Conservation (phyloP, 2,113 vertebrate species). For the Setophaga petechia region DNA sequence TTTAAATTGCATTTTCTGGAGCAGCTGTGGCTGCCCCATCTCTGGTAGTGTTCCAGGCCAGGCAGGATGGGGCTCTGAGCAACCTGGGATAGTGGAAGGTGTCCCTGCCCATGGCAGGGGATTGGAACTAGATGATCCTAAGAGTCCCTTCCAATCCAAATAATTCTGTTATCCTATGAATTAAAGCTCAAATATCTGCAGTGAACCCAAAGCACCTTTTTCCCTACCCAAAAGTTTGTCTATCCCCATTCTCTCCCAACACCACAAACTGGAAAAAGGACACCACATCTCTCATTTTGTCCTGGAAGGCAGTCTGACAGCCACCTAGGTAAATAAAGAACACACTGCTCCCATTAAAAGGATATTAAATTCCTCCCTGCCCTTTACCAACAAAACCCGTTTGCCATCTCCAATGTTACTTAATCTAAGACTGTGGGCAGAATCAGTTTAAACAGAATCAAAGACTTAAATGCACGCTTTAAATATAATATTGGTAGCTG, state of each 20-base stretch:
- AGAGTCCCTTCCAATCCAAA: background rate
- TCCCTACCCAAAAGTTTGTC: background rate
- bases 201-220: background rate
- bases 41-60: background rate
- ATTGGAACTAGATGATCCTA: accelerated
- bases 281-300: background rate
- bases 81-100: accelerated
- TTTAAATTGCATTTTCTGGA: background rate
- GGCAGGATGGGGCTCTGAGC: background rate
- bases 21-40: background rate
- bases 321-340: background rate
- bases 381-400: background rate
- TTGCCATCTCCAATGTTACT: background rate
- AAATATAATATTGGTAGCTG: accelerated
- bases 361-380: background rate
- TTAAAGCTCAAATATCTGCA: background rate
- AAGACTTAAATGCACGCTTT: background rate
- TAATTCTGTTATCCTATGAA: background rate
- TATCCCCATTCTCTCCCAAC: background rate
- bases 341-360: background rate
- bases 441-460: background rate
- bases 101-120: background rate
- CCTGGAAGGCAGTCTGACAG: background rate
- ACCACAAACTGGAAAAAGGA: background rate
- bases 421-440: accelerated